Evolutionary conservation across 2,797 vertebrate species (phyloP), one percentile per base, ranked within the genome.

Genomic region (Mus minutoides): DNA sequence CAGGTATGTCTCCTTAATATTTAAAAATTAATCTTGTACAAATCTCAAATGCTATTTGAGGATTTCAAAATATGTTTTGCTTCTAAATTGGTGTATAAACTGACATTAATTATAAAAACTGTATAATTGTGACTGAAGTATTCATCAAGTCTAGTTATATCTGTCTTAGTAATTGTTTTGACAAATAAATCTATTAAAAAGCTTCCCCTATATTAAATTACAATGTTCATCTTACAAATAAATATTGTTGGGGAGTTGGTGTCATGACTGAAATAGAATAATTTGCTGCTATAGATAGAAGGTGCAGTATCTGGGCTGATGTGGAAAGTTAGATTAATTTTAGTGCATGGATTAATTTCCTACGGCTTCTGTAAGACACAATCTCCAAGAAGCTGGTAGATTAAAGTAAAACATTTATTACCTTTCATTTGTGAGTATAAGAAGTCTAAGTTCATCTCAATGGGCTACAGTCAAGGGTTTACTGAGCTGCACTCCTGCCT

Each of bases 41-140:
- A 58, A 90, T 80, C 37, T 88, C 67, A 26, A 26, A n/a, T 94
- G 43, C 56, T 85, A 40, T 85, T 88, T 94, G 64, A 92, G 31
- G n/a, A 75, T 84, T 94, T 90, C 69, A 96, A 96, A 96, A 94
- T 92, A 93, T 29, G 75, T 78, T 90, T 95, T 92, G 88, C 67
- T 92, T 90, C 88, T 96, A 91, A 96, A 88, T 88, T 97, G 43
- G 77, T 89, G 2, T 93, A 67, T 97, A 79, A 94, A 52, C 56
- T 87, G 92, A 94, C 93, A 90, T 94, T 93, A 96, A 96, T 97
- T 96, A 95, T 96, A 92, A 93, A 91, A 94, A 34, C 43, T 86
- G 3, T 90, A 49, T 85, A 92, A 78, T 92, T 12, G 77, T 92
- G 37, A 88, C 56, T 93, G 93, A 91, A 92, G 94, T 95, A 97